Conservation (phyloP, 64 coral and sea anemone species). For the Montipora cactus region DNA sequence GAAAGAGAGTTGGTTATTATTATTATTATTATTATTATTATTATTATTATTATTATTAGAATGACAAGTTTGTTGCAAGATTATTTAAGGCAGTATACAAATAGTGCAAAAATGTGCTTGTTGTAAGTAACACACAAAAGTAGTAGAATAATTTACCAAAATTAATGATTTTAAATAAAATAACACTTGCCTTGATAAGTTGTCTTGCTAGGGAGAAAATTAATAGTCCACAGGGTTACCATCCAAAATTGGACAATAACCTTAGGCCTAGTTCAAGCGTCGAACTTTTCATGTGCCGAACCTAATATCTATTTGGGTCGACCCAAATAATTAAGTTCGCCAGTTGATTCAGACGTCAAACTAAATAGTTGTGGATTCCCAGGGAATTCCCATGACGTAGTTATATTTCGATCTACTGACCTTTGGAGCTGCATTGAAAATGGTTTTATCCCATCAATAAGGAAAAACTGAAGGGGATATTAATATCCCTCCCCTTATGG, state of each 20-base stretch:
- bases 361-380: constrained; percentile 43
- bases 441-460: not conserved
- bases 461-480: too few species aligned
- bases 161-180: not conserved
- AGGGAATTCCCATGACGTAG: constrained; percentile 44
- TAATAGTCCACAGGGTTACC: constrained; percentile 33
- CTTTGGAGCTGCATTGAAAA: constrained; percentile 7
- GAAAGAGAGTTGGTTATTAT: not conserved
- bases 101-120: not conserved
- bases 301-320: too few species aligned
- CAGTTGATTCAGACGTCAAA: too few species aligned
- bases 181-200: constrained; percentile 4
- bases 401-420: constrained; percentile 46
- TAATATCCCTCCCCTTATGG: too few species aligned
- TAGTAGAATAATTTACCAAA: not conserved
- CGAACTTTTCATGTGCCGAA: too few species aligned
- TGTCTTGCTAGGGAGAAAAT: constrained; percentile 9
- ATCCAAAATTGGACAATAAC: constrained; percentile 49
- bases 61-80: not conserved
- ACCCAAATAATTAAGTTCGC: too few species aligned
- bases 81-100: not conserved
- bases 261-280: not conserved
- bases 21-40: not conserved
- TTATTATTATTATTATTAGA: not conserved
- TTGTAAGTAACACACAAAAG: not conserved